Evolutionary conservation across 2,888 invertebrate genomes (phyloP).

Genomic region (Pterobdella sp.): DNA sequence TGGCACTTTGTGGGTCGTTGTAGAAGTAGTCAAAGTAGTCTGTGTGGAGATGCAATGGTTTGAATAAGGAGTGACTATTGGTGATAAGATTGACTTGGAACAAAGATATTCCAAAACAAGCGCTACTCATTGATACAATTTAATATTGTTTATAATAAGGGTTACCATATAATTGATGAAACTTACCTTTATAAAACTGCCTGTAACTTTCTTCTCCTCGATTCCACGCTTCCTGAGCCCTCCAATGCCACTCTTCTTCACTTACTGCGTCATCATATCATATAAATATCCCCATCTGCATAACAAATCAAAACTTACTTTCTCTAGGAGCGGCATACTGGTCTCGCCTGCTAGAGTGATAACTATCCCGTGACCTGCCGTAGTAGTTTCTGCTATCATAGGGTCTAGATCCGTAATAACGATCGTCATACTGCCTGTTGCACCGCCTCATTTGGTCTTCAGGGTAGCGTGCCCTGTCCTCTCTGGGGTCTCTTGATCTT

Average conservation of each 20-base stretch:
- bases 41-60: background rate
- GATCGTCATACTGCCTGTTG: slow-evolving; percentile 31
- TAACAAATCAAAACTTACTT: slow-evolving; percentile 24
- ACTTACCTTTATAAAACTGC: slow-evolving; percentile 17
- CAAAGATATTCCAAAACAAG: too few species aligned
- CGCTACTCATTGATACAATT: background rate
- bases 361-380: background rate
- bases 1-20: background rate
- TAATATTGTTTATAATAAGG: background rate
- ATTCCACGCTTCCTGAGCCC: slow-evolving; percentile 12
- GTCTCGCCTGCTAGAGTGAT: background rate
- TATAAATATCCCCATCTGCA: slow-evolving; percentile 20
- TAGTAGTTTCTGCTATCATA: slow-evolving; percentile 12
- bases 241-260: slow-evolving; percentile 1
- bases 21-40: slow-evolving; percentile 17
- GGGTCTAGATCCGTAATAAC: slow-evolving; percentile 1
- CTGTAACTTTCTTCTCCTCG: slow-evolving; percentile 22
- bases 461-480: slow-evolving; percentile 1
- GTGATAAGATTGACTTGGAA: too few species aligned
- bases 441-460: slow-evolving; percentile 34
- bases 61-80: background rate
- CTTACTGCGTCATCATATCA: background rate
- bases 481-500: slow-evolving; percentile 13
- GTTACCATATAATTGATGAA: background rate
- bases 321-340: slow-evolving; percentile 5